These are phyloP conservation scores for Ageneiosus marmoratus DNA, from an alignment of 2,113 vertebrate species.

Conservation along the genomic window DNA sequence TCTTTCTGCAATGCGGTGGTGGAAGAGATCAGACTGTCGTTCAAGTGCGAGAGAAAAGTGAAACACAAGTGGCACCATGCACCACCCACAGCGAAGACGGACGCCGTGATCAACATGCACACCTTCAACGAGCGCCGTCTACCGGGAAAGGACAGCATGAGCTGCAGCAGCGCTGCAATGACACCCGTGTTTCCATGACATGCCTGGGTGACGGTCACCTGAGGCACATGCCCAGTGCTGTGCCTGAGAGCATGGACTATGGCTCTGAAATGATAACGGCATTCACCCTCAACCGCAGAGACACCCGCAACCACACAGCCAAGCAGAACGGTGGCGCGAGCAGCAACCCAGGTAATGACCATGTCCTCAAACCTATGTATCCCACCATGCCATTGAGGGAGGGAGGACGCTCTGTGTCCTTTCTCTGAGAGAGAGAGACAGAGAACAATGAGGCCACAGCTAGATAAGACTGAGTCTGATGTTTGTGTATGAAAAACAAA, in stretches of 20 bases:
- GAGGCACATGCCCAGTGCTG: slow-evolving; percentile 67
- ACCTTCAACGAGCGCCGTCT: slow-evolving; percentile 96
- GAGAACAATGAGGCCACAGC: slow-evolving; percentile 25
- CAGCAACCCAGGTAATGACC: slow-evolving; percentile 72
- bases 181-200: slow-evolving; percentile 91
- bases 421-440: slow-evolving; percentile 46
- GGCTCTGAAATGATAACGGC: slow-evolving; percentile 70
- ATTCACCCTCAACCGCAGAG: slow-evolving; percentile 75
- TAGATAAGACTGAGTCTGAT: slow-evolving; percentile 69
- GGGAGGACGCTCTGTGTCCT: slow-evolving; percentile 53
- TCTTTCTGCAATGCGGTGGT: slow-evolving; percentile 96
- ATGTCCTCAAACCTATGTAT: slow-evolving; percentile 58
- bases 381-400: slow-evolving; percentile 57
- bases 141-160: slow-evolving; percentile 95
- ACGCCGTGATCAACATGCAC: slow-evolving; percentile 98
- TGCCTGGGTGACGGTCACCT: slow-evolving; percentile 70
- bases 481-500: slow-evolving; percentile 76
- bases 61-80: slow-evolving; percentile 86
- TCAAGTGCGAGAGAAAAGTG: slow-evolving; percentile 93
- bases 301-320: slow-evolving; percentile 73
- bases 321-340: slow-evolving; percentile 73
- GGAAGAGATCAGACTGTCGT: slow-evolving; percentile 94
- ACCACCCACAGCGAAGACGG: slow-evolving; percentile 86
- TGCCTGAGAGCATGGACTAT: slow-evolving; percentile 76
- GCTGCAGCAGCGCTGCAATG: slow-evolving; percentile 87